These are phyloP conservation scores for Pemphigus obesinymphae DNA, from an alignment of 1,140 invertebrate genomes.

Conservation along the genomic window DNA sequence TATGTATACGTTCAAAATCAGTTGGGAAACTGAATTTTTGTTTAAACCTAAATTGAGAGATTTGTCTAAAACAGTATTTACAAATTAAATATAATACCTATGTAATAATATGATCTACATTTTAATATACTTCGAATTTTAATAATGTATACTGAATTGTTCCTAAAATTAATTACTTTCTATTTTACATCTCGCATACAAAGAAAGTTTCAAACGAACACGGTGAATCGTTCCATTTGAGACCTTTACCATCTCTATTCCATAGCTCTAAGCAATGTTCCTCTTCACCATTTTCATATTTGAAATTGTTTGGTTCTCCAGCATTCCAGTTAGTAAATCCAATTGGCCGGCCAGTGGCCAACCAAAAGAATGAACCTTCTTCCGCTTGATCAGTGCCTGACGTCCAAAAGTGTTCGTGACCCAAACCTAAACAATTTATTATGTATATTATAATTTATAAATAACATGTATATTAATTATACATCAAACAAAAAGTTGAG, in stretches of 20 bases:
- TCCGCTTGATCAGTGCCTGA: slow-evolving; percentile 85
- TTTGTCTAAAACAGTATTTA: neutral
- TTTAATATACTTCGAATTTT: neutral
- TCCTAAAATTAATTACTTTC: neutral
- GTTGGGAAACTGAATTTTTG: neutral
- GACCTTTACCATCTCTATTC: slow-evolving; percentile 84
- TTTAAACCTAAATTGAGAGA: neutral
- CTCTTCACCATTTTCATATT: slow-evolving; percentile 87
- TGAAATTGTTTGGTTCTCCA: slow-evolving; percentile 84
- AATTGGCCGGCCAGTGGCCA: slow-evolving; percentile 79
- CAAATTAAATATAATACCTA: neutral
- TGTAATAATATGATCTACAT: neutral
- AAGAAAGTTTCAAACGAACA: slow-evolving; percentile 89
- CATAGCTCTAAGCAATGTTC: slow-evolving; percentile 86
- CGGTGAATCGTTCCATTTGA: slow-evolving; percentile 89
- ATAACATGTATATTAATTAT: no score
- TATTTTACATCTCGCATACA: slow-evolving; percentile 70
- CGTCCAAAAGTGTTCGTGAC: slow-evolving; percentile 88
- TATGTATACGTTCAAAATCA: neutral
- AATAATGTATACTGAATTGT: neutral
- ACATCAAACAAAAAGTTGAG: no score
- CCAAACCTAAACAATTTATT: slow-evolving; percentile 57
- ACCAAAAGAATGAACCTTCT: slow-evolving; percentile 87
- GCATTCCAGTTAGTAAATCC: slow-evolving; percentile 91
- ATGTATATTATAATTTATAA: no score